Evolutionary conservation across 2,888 invertebrate genomes (phyloP), one percentile per base, ranked within the genome.

Genomic region (Eupithecia pulchellata): DNA sequence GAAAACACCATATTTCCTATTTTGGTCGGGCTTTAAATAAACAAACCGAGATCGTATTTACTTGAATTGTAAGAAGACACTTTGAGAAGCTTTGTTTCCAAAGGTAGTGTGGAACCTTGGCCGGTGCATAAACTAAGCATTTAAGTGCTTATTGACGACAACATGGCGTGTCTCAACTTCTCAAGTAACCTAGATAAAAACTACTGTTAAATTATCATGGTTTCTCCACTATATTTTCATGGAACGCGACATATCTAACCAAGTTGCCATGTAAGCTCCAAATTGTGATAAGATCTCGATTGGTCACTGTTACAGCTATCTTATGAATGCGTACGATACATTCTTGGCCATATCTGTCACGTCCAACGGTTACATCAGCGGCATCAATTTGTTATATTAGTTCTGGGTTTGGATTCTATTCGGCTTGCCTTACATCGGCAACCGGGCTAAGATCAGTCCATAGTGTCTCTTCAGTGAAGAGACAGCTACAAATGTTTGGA

Each of bases 161-260:
- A 75, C 71, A 77, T 72, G 77, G 66, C 72, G 76, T 77, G 78
- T 77, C 78, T 81, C 83, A 82, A 82, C 79, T 85, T 77, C 78
- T 81, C 83, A 82, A 82, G 80, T 85, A 86, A 86, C 86, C 86
- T 84, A 86, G 83, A 85, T 84, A 81, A 82, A 79, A 82, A 82
- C 52, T 81, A 84, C 81, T 66, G 72, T 72, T 60, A 58, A 58
- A 66, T 62, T 68, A 65, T 63, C 68, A 69, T 69, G 58, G 62
- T 72, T 72, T 66, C 68, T 66, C 68, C 66, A 17, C 62, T 27
- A 71, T 64, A 62, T 68, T 61, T 68, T 47, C 4, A 64, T 42
- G 25, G 39, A 57, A 62, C 30, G 55, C 60, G 60, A 65, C 52
- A 52, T 52, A 57, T 47, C 61, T 25, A 27, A 34, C 34, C 27